Base-by-base conservation (phyloP, 2,888 invertebrate genomes). In the Scrobipalpa costella region DNA sequence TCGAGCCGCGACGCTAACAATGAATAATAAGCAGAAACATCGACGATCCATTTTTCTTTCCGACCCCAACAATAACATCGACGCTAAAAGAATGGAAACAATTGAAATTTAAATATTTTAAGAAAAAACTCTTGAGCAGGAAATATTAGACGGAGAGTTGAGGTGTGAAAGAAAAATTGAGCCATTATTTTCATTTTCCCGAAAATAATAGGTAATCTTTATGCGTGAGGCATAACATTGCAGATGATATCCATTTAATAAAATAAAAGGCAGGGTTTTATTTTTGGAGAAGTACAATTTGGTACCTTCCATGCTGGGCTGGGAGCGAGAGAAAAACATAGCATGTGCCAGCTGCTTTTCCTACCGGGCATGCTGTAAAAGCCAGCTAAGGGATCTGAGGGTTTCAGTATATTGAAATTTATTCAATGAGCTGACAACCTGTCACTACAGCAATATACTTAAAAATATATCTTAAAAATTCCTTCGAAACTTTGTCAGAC, bases 11-110 rank as follows among this genome's bases (percentile, higher is more conserved):
- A 19, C 11, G 44, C 74, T 83, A 85, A 88, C 89, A 88, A 90
- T 88, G 90, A 88, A 90, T 89, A 89, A 86, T 87, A 90, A 89
- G 84, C 76, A 77, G 78, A 79, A 78, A 90, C 89, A 88, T 82
- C 81, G 84, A 81, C 85, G 83, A 84, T 84, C 88, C 88, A 90
- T 90, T 89, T 89, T 86, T 83, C 74, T 81, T 83, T 80, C 74
- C 80, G 47, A 78, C 83, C 88, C 84, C 77, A 81, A 86, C 85
- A 86, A 85, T 83, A 83, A 80, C 74, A 75, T 74, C 75, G 76
- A 77, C 78, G 79, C 71, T 77, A 73, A 80, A 78, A 81, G 82
- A 87, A 87, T 85, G 86, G 83, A 77, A 86, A 85, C 87, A 87
- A 88, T 88, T 76, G 79, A 84, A 88, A 86, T 88, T 88, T 86